phyloP scores from a whole-genome alignment of 2,113 vertebrate species.

The Cololabis saira region DNA sequence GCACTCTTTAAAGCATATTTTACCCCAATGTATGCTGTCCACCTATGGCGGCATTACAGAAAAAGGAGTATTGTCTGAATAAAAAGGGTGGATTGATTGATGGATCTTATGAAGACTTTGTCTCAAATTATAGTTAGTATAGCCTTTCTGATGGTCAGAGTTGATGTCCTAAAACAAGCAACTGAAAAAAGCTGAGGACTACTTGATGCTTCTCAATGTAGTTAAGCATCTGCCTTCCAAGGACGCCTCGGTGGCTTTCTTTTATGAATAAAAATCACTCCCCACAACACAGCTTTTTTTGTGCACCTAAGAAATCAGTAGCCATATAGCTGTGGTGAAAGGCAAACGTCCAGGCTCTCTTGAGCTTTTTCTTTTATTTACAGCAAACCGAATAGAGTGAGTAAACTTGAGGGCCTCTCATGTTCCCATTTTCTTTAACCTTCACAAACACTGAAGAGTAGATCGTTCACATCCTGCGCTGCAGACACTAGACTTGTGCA shows the following conservation, averaged over 20 bases:
- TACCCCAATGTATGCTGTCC: too few relatives aligned
- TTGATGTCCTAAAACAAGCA: too few relatives aligned
- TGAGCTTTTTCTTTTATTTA: slow-evolving; percentile 18
- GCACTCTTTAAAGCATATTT: too few relatives aligned
- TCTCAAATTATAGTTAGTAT: too few relatives aligned
- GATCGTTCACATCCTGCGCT: too few relatives aligned
- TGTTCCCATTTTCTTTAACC: background rate
- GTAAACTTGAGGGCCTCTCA: background rate
- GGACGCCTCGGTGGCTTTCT: slow-evolving; percentile 44
- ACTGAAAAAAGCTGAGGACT: background rate
- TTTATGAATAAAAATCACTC: slow-evolving; percentile 17
- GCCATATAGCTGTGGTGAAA: slow-evolving; percentile 20
- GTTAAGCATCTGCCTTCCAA: background rate
- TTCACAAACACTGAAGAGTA: background rate
- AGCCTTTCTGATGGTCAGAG: too few relatives aligned
- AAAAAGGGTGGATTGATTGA: too few relatives aligned
- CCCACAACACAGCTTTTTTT: slow-evolving; percentile 27
- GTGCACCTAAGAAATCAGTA: slow-evolving; percentile 49
- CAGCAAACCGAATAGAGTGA: slow-evolving; percentile 19
- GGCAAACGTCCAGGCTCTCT: slow-evolving; percentile 26
- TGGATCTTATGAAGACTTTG: too few relatives aligned
- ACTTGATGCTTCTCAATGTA: background rate
- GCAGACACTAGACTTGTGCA: too few relatives aligned
- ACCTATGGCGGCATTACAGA: too few relatives aligned
- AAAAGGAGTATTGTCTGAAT: too few relatives aligned